Evolutionary conservation across 2,888 invertebrate species (phyloP), one percentile per base, ranked within the genome.

Genomic region (Aelia acuminata): DNA sequence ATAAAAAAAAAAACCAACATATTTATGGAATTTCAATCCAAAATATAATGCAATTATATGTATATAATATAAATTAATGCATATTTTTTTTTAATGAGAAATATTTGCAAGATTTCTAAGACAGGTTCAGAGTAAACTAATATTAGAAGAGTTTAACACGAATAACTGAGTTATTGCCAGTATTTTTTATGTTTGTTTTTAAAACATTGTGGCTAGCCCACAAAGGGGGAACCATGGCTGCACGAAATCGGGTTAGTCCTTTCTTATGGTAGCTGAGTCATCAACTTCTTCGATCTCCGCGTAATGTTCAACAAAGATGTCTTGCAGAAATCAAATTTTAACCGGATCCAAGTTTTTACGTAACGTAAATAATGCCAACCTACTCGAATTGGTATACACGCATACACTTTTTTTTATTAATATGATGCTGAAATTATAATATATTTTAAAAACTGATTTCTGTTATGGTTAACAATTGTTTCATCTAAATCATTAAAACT

Each of bases 231-330:
- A 75, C 22, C 47, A 22, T 80, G 43, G 43, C 43, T 22, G 80
- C 80, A 43, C 43, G 80, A 80, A 80, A 80, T 80, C 43, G 10
- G 80, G 43, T 80, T 39, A 80, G 80, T 80, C 43, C 11, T 80
- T 80, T 80, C 43, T 80, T 80, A 70, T 70, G 63, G 18, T 18
- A n/a, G 43, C 80, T 80, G 80, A 80, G 80, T 80, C 80, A 80
- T 80, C 80, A 39, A 80, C 80, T 80, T 80, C 80, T 80, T 80
- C 22, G 80, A 43, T 43, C 22, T 39, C 80, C n/a, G 80, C 80
- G 80, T 80, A 80, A 80, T 80, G 80, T 47, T 47, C n/a, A 47
- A 80, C 80, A 80, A 80, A 80, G 80, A 80, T 80, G n/a, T 80
- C 80, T 80, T 80, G 39, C 80, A 43, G 43, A 47, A 20, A 43